These are phyloP conservation scores for Tetragnatha versicolor DNA, from an alignment of 1,140 invertebrate species.

Conservation along the genomic window DNA sequence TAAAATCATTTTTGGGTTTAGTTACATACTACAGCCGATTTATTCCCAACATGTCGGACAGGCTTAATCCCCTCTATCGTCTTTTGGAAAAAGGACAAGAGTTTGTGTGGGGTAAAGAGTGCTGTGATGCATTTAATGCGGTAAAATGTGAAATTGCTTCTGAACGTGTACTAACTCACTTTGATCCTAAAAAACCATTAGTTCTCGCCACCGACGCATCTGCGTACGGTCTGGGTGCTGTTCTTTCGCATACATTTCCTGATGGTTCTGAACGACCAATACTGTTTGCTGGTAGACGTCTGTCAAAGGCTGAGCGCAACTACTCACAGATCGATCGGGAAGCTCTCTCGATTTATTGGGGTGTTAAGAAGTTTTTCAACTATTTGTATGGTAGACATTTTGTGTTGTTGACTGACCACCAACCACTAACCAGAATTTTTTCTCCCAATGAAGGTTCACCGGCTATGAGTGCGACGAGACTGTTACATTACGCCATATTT, in stretches of 20 bases:
- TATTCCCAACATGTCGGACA: conserved; percentile 61
- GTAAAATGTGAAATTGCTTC: not conserved
- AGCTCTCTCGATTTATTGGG: conserved; percentile 67
- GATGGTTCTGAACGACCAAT: conserved; percentile 63
- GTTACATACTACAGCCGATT: conserved; percentile 65
- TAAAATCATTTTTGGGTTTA: conserved; percentile 49
- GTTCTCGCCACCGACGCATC: conserved; percentile 65
- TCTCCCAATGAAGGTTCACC: not conserved
- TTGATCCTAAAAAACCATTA: too few relatives aligned
- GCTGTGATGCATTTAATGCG: not conserved
- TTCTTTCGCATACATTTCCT: conserved; percentile 64
- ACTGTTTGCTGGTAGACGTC: not conserved
- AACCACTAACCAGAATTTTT: conserved; percentile 23
- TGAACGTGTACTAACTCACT: not conserved
- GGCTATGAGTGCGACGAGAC: not conserved
- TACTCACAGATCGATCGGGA: conserved; percentile 69
- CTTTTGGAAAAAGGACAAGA: conserved; percentile 56
- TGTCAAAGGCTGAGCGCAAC: conserved; percentile 57
- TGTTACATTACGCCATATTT: not conserved
- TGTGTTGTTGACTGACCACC: not conserved
- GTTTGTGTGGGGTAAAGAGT: not conserved
- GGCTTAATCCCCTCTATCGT: conserved; percentile 62
- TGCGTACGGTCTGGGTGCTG: conserved; percentile 65
- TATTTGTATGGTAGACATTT: conserved; percentile 64
- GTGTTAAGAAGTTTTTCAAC: conserved; percentile 67